Conservation (phyloP, 2,113 vertebrate genomes). For the Callithrix jacchus region DNA sequence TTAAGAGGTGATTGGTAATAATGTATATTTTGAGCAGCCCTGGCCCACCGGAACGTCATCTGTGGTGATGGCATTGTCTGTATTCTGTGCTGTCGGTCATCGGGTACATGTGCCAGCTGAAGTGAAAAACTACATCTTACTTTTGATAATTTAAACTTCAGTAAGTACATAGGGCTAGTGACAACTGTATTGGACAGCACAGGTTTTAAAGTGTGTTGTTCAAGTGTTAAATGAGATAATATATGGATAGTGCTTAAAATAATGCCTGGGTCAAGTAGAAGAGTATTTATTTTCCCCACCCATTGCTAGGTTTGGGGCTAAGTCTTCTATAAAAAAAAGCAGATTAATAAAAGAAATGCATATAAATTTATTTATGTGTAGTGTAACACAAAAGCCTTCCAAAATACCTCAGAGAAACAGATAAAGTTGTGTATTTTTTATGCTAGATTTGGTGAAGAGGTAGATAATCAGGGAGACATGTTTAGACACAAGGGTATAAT, state of each 20-base stretch:
- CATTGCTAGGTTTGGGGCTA: background rate
- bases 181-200: background rate
- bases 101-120: background rate
- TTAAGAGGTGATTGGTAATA: background rate
- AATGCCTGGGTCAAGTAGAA: fast-evolving
- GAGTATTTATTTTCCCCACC: background rate
- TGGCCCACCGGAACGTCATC: background rate
- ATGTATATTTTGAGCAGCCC: background rate
- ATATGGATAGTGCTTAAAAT: background rate
- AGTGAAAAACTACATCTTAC: background rate
- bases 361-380: background rate
- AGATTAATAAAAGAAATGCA: background rate
- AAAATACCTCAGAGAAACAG: background rate
- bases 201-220: background rate
- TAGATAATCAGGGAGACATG: too few species aligned
- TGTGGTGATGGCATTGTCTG: background rate
- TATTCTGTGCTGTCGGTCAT: background rate
- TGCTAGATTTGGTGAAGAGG: background rate
- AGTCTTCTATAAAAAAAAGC: background rate
- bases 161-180: background rate
- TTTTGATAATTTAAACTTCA: background rate
- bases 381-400: background rate
- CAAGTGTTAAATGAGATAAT: background rate
- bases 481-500: background rate
- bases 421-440: background rate